Evolutionary conservation across 2,888 invertebrate genomes (phyloP).

Genomic region (Exocentrus adspersus): DNA sequence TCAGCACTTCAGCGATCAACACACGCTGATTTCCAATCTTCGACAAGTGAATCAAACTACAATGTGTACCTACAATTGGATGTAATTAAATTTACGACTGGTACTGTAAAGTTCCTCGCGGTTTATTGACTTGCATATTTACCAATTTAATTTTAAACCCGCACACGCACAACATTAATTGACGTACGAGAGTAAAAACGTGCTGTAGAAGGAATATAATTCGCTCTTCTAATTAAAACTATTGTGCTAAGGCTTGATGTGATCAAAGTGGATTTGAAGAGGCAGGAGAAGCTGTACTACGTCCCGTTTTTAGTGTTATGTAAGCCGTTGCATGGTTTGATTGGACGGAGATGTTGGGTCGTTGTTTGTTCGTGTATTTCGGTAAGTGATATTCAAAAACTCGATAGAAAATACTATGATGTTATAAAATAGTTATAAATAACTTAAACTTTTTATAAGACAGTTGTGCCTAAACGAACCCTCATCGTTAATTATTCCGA

Average conservation of each 20-base stretch:
- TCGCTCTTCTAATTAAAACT: conserved; percentile 44
- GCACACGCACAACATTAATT: neutral
- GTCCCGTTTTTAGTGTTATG: conserved; percentile 14
- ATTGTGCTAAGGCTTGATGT: conserved; percentile 34
- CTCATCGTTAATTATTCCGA: too few species aligned
- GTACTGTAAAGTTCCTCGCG: neutral
- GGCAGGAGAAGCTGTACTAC: conserved; percentile 5
- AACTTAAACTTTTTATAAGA: too few species aligned
- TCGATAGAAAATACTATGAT: too few species aligned
- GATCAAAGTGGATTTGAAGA: conserved; percentile 38
- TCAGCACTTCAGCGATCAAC: too few species aligned
- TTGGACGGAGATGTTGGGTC: neutral
- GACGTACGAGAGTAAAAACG: conserved; percentile 13
- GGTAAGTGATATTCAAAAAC: conserved; percentile 21
- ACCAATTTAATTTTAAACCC: conserved; percentile 19
- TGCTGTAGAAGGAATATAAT: conserved; percentile 32
- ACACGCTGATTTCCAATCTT: too few species aligned
- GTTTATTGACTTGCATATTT: conserved; percentile 14
- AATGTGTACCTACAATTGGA: neutral
- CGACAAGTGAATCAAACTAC: conserved; percentile 5
- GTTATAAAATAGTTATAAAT: too few species aligned
- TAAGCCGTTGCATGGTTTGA: neutral
- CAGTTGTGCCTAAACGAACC: too few species aligned
- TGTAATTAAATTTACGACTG: neutral
- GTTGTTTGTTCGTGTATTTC: neutral